phyloP scores from a whole-genome alignment of 2,888 invertebrate species.

The Beris morrisii region DNA sequence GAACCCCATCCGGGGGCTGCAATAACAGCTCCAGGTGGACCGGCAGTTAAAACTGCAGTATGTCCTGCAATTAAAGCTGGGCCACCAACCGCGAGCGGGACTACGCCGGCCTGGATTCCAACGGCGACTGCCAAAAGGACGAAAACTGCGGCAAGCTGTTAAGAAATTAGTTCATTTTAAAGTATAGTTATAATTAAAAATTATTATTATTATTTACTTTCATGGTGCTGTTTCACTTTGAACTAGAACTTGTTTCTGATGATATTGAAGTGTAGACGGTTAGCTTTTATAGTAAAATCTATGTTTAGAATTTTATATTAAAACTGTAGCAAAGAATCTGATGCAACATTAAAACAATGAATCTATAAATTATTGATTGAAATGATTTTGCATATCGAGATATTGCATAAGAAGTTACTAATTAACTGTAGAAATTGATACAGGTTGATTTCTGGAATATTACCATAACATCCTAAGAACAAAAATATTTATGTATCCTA shows the following conservation, averaged over 20 bases:
- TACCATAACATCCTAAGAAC: too few species aligned
- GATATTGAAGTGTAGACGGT: background rate
- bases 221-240: constrained; percentile 47
- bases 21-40: constrained; percentile 6
- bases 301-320: too few species aligned
- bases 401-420: too few species aligned
- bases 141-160: constrained; percentile 46
- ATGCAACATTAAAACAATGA: constrained; percentile 10
- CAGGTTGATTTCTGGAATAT: too few species aligned
- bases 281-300: constrained; percentile 16
- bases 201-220: constrained; percentile 46
- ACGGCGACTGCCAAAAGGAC: constrained; percentile 45
- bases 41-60: background rate
- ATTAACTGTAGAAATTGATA: too few species aligned
- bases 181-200: background rate
- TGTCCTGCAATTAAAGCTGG: constrained; percentile 31
- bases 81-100: constrained; percentile 10
- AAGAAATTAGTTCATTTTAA: constrained; percentile 6
- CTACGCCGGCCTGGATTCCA: constrained; percentile 39
- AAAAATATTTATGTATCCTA: too few species aligned
- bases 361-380: too few species aligned
- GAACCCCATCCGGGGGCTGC: constrained; percentile 1
- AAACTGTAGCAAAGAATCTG: background rate
- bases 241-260: constrained; percentile 8
- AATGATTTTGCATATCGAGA: too few species aligned